Percentiles rank a stretch among this genome's conserved stretches.
Evolutionary conservation across 2,113 vertebrate species (phyloP).

Genomic region (Heptranchias perlo): DNA sequence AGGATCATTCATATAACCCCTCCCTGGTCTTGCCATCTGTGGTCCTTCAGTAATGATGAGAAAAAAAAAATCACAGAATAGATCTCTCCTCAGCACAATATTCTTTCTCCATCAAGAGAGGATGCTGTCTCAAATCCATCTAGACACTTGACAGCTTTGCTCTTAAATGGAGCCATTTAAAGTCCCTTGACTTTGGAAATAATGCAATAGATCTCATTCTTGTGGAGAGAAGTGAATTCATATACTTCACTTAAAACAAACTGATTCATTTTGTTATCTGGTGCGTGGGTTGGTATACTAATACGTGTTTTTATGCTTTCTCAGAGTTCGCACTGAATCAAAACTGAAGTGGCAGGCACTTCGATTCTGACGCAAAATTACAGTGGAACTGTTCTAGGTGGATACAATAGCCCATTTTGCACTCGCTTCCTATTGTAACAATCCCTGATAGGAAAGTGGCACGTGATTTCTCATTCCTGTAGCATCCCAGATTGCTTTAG

Average conservation of each 20-base stretch:
- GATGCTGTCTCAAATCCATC: background rate
- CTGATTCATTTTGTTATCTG: background rate
- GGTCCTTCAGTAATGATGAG: background rate
- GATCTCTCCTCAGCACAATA: background rate
- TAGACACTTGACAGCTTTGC: background rate
- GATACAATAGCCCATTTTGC: slow-evolving; percentile 1
- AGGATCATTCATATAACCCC: background rate
- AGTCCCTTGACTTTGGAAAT: background rate
- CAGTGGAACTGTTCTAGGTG: background rate
- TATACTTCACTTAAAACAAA: background rate
- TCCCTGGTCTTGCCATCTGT: background rate
- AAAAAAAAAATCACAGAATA: background rate
- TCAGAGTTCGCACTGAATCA: background rate
- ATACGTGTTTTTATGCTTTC: background rate
- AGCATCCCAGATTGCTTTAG: background rate
- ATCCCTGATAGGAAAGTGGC: background rate
- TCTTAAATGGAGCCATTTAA: background rate
- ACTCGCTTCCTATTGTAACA: background rate
- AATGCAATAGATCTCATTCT: background rate
- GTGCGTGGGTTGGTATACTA: background rate
- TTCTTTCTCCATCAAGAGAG: background rate
- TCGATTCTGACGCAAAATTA: background rate
- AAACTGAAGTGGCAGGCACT: background rate
- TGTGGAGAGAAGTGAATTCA: background rate
- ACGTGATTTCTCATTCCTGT: background rate